Evolutionary conservation across 2,888 invertebrate genomes (phyloP).

Genomic region (Mythimna loreyi): DNA sequence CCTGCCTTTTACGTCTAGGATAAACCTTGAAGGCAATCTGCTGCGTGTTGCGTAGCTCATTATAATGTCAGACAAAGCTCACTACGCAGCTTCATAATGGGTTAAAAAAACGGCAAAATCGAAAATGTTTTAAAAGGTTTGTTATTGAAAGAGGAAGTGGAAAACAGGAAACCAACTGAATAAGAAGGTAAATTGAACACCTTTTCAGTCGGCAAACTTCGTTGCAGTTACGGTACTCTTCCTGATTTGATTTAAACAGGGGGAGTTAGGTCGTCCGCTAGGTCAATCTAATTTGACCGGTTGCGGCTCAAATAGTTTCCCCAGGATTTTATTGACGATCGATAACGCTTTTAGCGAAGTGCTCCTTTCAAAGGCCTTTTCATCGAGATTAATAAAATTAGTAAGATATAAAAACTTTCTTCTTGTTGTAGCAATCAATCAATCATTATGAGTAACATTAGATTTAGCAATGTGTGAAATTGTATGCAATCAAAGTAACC

Average conservation of each 20-base stretch:
- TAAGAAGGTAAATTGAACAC: constrained; percentile 31
- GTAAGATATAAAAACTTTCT: constrained; percentile 54
- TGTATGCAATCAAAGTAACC: constrained; percentile 68
- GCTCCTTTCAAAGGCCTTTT: constrained; percentile 22
- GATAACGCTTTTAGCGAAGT: constrained; percentile 33
- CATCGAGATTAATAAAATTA: constrained; percentile 2
- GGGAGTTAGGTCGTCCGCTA: constrained; percentile 48
- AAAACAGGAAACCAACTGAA: constrained; percentile 29
- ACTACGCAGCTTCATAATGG: background rate
- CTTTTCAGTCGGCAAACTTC: constrained; percentile 37
- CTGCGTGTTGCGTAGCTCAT: constrained; percentile 6
- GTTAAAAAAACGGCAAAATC: background rate
- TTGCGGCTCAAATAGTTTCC: constrained; percentile 47
- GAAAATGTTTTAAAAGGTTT: constrained; percentile 13
- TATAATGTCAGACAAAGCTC: constrained; percentile 1
- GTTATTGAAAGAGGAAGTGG: constrained; percentile 7
- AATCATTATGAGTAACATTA: constrained; percentile 46
- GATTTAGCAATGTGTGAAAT: constrained; percentile 61
- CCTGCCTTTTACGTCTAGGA: constrained; percentile 19
- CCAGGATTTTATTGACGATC: constrained; percentile 44
- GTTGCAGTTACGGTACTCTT: constrained; percentile 44
- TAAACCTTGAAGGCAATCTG: background rate
- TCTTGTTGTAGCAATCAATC: constrained; percentile 52
- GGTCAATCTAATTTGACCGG: constrained; percentile 59
- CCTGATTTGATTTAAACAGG: constrained; percentile 61